A percentile compares a stretch with the other conserved stretches of the same genome.
phyloP scores from a whole-genome alignment of 2,797 vertebrate genomes.

The Brachyrhaphis roseni region DNA sequence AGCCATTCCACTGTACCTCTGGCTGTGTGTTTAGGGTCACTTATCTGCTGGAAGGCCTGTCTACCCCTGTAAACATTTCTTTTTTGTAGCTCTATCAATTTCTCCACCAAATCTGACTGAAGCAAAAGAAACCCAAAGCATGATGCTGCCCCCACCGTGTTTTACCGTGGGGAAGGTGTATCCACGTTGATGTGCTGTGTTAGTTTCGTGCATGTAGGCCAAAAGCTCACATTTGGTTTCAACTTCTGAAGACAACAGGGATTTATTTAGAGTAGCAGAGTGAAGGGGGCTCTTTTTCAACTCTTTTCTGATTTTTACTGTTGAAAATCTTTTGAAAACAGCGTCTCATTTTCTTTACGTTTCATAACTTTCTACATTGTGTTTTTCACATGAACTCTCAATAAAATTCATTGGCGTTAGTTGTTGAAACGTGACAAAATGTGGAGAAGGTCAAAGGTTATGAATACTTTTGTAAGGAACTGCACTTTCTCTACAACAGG shows the following conservation, averaged over 20 bases:
- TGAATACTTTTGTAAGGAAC: neutral
- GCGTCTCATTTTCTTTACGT: neutral
- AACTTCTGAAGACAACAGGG: neutral
- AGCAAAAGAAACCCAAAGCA: neutral
- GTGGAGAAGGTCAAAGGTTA: neutral
- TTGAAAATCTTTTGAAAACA: neutral
- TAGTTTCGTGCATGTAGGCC: neutral
- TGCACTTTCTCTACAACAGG: slow-evolving; percentile 32
- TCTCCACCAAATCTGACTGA: neutral
- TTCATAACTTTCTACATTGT: neutral
- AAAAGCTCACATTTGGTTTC: neutral
- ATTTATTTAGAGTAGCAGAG: neutral
- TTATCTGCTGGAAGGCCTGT: neutral
- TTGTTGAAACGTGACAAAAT: neutral
- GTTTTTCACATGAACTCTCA: neutral
- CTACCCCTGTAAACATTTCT: neutral
- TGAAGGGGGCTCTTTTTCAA: neutral
- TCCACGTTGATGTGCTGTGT: neutral
- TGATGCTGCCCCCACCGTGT: neutral
- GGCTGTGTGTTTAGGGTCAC: neutral
- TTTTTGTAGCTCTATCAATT: neutral
- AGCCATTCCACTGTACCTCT: neutral
- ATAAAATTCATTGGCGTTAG: neutral
- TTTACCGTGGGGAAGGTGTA: neutral
- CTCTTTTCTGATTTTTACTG: neutral